These are phyloP conservation scores for Protomyctophum bolini DNA, from an alignment of 2,113 vertebrate species.

Conservation along the genomic window DNA sequence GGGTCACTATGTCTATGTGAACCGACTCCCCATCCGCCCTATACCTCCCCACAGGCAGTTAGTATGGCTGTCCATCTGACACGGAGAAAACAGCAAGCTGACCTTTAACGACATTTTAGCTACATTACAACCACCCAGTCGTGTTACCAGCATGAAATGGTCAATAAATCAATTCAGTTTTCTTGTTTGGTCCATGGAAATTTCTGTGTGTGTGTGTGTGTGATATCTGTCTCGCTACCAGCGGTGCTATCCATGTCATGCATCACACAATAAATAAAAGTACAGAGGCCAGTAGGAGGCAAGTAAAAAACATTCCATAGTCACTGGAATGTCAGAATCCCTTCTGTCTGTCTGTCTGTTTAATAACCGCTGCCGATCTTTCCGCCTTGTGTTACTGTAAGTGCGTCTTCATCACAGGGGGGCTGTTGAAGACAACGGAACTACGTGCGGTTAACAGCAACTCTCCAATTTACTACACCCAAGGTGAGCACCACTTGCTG, in stretches of 20 bases:
- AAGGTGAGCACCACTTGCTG: no score
- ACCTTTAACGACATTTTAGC: constrained; percentile 36
- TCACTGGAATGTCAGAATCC: neutral
- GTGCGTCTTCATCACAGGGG: no score
- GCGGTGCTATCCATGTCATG: neutral
- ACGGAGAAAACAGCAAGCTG: constrained; percentile 16
- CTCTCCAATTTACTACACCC: no score
- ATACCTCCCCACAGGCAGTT: constrained; percentile 21
- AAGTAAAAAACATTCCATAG: neutral
- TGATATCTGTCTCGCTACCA: neutral
- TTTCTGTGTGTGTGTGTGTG: neutral
- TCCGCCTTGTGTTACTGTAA: no score
- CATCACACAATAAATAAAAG: neutral
- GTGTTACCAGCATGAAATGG: no score
- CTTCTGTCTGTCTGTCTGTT: neutral
- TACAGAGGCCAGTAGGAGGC: neutral
- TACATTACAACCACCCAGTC: neutral
- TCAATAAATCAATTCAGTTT: neutral
- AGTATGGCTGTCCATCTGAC: constrained; percentile 9
- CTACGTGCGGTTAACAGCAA: neutral
- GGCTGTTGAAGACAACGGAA: neutral
- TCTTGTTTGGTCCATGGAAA: neutral
- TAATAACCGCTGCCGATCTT: no score
- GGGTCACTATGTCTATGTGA: constrained; percentile 67
- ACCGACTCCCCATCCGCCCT: constrained; percentile 30